These are phyloP conservation scores for Chironomus striatipennis DNA, from an alignment of 1,140 invertebrate genomes.

Conservation along the genomic window DNA sequence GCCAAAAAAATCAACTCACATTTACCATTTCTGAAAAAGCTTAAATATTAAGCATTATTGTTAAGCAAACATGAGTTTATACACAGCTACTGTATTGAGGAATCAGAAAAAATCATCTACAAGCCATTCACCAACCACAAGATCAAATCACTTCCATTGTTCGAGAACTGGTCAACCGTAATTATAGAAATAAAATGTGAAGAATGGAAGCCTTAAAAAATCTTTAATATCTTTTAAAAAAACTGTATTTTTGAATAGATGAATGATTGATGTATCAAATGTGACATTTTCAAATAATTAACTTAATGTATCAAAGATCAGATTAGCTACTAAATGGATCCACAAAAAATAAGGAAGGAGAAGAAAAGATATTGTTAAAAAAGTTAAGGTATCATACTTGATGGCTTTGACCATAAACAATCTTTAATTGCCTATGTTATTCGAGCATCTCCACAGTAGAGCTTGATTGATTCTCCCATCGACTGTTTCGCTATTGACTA, in stretches of 20 bases:
- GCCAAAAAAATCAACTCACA: too few species aligned
- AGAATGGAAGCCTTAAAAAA: too few species aligned
- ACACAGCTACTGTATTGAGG: background rate
- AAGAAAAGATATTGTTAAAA: background rate
- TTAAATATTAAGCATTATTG: too few species aligned
- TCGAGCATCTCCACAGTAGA: background rate
- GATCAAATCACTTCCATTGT: background rate
- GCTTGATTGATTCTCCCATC: background rate
- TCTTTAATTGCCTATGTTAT: background rate
- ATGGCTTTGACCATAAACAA: background rate
- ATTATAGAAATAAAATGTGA: too few species aligned
- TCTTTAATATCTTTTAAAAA: too few species aligned
- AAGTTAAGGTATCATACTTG: background rate
- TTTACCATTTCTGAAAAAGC: too few species aligned
- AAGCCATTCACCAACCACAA: background rate
- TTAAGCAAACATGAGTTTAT: too few species aligned
- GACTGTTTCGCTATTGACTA: background rate
- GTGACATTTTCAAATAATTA: background rate
- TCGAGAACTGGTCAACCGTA: too few species aligned
- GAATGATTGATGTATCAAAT: conserved; percentile 5
- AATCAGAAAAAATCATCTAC: background rate
- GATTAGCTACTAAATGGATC: background rate
- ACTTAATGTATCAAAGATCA: background rate
- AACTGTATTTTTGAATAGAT: background rate
- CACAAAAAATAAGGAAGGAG: background rate